Evolutionary conservation across 2,113 vertebrate species (phyloP), one percentile per base, ranked within the genome.

Genomic region (Erythrolamprus reginae): DNA sequence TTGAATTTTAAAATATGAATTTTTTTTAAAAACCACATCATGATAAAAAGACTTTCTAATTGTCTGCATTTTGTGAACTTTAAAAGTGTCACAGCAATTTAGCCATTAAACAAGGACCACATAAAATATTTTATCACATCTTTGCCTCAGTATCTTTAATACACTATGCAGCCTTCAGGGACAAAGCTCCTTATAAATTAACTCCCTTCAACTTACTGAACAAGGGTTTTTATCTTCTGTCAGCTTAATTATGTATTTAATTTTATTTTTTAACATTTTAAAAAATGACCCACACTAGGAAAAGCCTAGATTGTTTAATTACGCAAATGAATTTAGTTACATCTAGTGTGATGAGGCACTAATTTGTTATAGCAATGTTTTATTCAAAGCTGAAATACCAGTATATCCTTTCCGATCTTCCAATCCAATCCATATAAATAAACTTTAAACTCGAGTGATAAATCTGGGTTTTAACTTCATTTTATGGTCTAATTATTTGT

Each of bases 221-320:
- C 97, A 97, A 97, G 97, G 97, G 95, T 98, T 96, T 98, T 99
- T 99, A 99, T 98, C 98, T 98, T 96, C 97, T 97, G 96, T 97
- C 97, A 97, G 97, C 97, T 98, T 99, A 99, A 99, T 99, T 99
- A 98, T 97, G 97, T 98, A 96, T 97, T 98, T 99, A 98, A 99
- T 98, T 98, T 98, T 98, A 98, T 98, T 99, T 99, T 88, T 98
- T 97, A 98, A 97, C 97, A 97, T 91, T 97, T 98, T 97, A 96
- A 96, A 96, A 98, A 98, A 98, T 98, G 97, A 98, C 98, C 98
- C 96, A 97, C 95, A 96, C 97, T 96, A 97, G 93, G 47, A 97
- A 91, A 95, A 98, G 95, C 96, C 97, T 97, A 96, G 94, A 97
- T 97, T 98, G 97, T 98, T 98, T 98, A 99, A 99, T 99, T 98